Conservation (phyloP, 64 coral and sea anemone genomes). For the Montipora capricornis region DNA sequence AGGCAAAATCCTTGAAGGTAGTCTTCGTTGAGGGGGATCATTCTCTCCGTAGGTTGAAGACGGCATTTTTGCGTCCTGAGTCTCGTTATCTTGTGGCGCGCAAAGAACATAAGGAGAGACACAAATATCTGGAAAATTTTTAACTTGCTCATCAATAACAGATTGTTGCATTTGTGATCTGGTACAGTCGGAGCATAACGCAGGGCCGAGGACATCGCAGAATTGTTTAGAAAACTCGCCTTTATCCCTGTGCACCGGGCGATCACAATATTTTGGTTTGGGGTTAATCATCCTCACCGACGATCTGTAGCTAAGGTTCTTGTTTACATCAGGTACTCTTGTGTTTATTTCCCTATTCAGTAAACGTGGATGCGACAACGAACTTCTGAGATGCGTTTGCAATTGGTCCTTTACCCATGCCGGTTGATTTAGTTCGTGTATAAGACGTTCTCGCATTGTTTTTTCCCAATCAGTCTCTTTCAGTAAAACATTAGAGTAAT, state of each 20-base stretch:
- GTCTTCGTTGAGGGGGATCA: conserved; percentile 25
- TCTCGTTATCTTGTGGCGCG: conserved; percentile 35
- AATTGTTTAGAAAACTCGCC: conserved; percentile 49
- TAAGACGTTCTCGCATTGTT: too few relatives aligned
- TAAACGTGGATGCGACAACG: too few relatives aligned
- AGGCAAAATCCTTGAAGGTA: not conserved
- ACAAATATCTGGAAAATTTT: conserved; percentile 58
- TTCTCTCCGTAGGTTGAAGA: conserved; percentile 26
- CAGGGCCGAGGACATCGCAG: conserved; percentile 68
- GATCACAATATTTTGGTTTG: conserved; percentile 19
- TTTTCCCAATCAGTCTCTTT: too few relatives aligned
- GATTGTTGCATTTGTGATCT: conserved; percentile 31
- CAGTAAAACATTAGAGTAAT: too few relatives aligned
- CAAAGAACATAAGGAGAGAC: conserved; percentile 66
- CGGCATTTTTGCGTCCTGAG: conserved; percentile 15
- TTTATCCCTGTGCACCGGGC: conserved; percentile 5
- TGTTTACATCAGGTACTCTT: not conserved
- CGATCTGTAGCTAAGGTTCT: not conserved
- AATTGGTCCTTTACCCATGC: not conserved
- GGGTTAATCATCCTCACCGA: not conserved
- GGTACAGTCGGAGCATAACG: conserved; percentile 44
- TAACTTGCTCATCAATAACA: conserved; percentile 18
- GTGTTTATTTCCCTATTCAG: not conserved
- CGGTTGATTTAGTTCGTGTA: too few relatives aligned
- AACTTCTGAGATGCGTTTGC: too few relatives aligned